Conservation (phyloP, 2,113 vertebrate species). For the human region GRCh38 chr3:177264001-177264500, state of each 20-base stretch:
- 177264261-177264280: not conserved
- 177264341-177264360: not conserved
- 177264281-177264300: not conserved
- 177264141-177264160: not conserved
- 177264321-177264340: not conserved
- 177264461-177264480: slow-evolving; percentile 16
- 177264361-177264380: not conserved
- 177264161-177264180: not conserved
- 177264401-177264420: not conserved
- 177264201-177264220: not conserved
- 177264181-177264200: not conserved
- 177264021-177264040: not conserved
- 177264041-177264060: not conserved
- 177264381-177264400: not conserved
- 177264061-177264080: not conserved
- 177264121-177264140: not conserved
- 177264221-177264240: not conserved
- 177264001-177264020: too few relatives aligned
- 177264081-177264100: not conserved
- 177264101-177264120: not conserved
- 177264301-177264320: not conserved
- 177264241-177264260: not conserved
- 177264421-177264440: slow-evolving; percentile 35
- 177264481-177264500: too few relatives aligned
- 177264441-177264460: slow-evolving; percentile 23